Evolutionary conservation across 1,140 invertebrate genomes (phyloP).

Genomic region (Drosophila auraria): DNA sequence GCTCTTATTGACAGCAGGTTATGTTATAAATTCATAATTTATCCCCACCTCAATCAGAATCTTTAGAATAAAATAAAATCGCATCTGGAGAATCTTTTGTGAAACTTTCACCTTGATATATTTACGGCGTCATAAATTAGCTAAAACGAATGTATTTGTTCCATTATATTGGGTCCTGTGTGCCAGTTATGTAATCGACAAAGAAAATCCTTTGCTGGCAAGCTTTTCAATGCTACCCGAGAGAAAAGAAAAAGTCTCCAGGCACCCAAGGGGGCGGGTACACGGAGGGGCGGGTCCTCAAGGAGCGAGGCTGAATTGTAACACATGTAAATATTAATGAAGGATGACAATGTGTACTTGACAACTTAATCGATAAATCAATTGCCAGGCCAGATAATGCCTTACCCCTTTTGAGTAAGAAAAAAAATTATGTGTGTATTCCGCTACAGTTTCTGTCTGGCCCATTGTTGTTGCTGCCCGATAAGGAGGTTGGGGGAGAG

Average conservation of each 20-base stretch:
- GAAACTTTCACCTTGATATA: constrained; percentile 49
- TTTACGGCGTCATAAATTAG: constrained; percentile 48
- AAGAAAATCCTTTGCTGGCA: constrained; percentile 43
- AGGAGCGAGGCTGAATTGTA: constrained; percentile 59
- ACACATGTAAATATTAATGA: constrained; percentile 80
- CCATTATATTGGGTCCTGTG: constrained; percentile 36
- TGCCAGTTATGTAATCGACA: constrained; percentile 54
- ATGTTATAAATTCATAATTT: not conserved
- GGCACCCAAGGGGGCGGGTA: constrained; percentile 6
- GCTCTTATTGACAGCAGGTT: not conserved
- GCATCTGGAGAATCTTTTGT: constrained; percentile 25
- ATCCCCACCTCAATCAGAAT: not conserved
- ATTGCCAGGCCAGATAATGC: constrained; percentile 73
- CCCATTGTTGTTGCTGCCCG: constrained; percentile 25
- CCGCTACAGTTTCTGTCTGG: constrained; percentile 44
- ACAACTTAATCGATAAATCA: constrained; percentile 84
- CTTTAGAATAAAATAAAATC: constrained; percentile 13
- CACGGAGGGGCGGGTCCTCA: constrained; percentile 1
- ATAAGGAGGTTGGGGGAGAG: not conserved
- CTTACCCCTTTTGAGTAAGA: constrained; percentile 68
- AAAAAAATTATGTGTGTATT: constrained; percentile 32
- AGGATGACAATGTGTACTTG: constrained; percentile 80
- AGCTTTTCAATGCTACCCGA: constrained; percentile 54
- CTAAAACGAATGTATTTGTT: constrained; percentile 24
- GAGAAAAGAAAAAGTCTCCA: constrained; percentile 39